Percentiles rank a stretch among this genome's conserved stretches.
phyloP scores from a whole-genome alignment of 2,797 vertebrate genomes.

The Nannoperca obscura region DNA sequence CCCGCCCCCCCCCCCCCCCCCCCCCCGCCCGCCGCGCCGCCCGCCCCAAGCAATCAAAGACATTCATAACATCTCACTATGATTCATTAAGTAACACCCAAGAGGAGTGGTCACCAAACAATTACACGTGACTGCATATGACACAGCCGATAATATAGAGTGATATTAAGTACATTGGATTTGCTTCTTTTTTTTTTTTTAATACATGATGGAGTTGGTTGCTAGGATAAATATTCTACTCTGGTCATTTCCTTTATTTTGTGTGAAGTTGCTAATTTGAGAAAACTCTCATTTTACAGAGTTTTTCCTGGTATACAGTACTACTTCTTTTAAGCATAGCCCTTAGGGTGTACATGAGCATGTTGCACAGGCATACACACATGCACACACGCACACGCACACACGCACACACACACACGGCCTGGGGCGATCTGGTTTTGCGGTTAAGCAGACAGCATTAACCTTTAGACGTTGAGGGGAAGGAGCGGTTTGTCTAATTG shows the following conservation, averaged over 20 bases:
- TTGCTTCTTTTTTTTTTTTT: constrained; percentile 1
- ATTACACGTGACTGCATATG: constrained; percentile 32
- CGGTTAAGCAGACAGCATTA: constrained; percentile 88
- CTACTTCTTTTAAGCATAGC: constrained; percentile 53
- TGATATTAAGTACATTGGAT: constrained; percentile 10
- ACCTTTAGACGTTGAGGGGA: constrained; percentile 80
- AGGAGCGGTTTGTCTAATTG: constrained; percentile 87
- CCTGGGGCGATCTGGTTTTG: constrained; percentile 86
- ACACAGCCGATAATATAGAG: constrained; percentile 20
- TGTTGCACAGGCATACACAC: constrained; percentile 36
- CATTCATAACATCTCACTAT: constrained; percentile 86
- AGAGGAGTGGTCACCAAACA: constrained; percentile 45
- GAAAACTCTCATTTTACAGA: constrained; percentile 27
- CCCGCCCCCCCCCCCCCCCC: no score
- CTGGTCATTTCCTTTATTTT: not conserved
- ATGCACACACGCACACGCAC: constrained; percentile 9
- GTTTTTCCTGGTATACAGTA: constrained; percentile 23
- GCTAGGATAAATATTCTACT: not conserved
- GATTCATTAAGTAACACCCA: constrained; percentile 59
- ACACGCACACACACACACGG: constrained; percentile 49
- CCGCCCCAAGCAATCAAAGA: no score
- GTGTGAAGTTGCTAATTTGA: constrained; percentile 25
- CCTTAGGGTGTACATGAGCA: constrained; percentile 66
- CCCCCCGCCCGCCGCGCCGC: no score
- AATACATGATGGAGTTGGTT: not conserved